These are phyloP conservation scores for Acrocephalus arundinaceus DNA, from an alignment of 2,113 vertebrate genomes.

Conservation along the genomic window DNA sequence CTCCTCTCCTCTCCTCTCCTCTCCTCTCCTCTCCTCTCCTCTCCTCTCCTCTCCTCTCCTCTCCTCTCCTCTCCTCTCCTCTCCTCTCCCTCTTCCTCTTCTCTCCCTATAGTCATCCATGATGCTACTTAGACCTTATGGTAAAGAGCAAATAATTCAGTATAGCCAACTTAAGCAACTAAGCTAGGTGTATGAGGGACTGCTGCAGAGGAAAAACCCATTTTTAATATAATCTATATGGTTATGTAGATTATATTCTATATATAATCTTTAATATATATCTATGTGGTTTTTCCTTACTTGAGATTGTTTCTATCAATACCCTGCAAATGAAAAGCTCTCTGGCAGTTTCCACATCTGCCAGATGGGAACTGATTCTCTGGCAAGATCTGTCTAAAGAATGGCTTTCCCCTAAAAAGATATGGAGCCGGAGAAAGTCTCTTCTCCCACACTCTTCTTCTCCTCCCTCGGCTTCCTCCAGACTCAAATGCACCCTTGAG, in stretches of 20 bases:
- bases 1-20: rapidly evolving
- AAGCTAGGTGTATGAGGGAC: background rate
- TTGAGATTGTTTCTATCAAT: background rate
- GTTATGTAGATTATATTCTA: too few species aligned
- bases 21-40: too few species aligned
- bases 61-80: too few species aligned
- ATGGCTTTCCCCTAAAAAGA: background rate
- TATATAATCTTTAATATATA: too few species aligned
- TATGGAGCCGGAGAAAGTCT: background rate
- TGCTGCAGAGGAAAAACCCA: background rate
- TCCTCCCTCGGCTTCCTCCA: background rate
- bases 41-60: too few species aligned
- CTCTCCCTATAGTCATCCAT: too few species aligned
- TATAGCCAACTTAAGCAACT: background rate
- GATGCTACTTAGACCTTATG: background rate
- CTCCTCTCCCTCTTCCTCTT: too few species aligned
- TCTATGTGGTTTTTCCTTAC: background rate
- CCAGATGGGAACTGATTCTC: background rate
- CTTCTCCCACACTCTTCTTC: background rate
- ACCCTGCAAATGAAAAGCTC: background rate
- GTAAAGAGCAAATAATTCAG: background rate
- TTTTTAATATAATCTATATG: too few species aligned
- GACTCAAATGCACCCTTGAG: background rate
- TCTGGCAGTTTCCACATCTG: background rate
- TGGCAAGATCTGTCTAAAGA: background rate